Percentiles rank a stretch among this genome's conserved stretches.
Conservation (phyloP, 2,113 vertebrate species). For the Pelusios castaneus region DNA sequence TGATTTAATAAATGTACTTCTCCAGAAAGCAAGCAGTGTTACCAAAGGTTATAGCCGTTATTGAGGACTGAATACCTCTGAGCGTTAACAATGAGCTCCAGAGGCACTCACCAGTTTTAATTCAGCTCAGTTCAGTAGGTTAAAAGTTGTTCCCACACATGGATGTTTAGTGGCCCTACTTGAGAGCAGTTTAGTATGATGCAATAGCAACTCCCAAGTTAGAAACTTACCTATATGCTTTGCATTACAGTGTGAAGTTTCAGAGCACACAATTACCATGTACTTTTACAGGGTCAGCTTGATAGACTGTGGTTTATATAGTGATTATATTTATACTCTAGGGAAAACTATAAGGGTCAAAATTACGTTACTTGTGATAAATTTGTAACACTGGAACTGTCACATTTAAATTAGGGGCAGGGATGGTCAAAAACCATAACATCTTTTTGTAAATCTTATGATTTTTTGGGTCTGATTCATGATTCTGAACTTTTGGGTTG, state of each 20-base stretch:
- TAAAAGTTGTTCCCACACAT: neutral
- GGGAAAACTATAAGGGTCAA: neutral
- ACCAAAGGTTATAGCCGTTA: too few relatives aligned
- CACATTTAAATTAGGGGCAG: neutral
- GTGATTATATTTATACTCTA: neutral
- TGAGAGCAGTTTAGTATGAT: neutral
- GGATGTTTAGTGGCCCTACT: neutral
- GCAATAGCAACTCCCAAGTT: neutral
- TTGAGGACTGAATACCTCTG: too few relatives aligned
- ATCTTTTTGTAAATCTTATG: neutral
- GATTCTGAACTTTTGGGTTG: neutral
- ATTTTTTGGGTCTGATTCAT: neutral
- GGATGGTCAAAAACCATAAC: neutral
- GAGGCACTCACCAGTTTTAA: neutral
- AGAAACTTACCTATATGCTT: neutral
- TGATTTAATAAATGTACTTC: too few relatives aligned
- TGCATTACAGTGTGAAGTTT: neutral
- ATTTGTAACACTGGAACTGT: neutral
- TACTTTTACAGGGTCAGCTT: neutral
- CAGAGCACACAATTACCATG: neutral
- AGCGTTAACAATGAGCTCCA: neutral
- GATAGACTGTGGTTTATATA: too few relatives aligned
- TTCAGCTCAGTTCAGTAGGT: neutral
- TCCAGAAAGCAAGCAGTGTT: too few relatives aligned
- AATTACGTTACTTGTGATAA: neutral